Conservation (phyloP, 2,797 vertebrate genomes). For the Bradypodion pumilum region DNA sequence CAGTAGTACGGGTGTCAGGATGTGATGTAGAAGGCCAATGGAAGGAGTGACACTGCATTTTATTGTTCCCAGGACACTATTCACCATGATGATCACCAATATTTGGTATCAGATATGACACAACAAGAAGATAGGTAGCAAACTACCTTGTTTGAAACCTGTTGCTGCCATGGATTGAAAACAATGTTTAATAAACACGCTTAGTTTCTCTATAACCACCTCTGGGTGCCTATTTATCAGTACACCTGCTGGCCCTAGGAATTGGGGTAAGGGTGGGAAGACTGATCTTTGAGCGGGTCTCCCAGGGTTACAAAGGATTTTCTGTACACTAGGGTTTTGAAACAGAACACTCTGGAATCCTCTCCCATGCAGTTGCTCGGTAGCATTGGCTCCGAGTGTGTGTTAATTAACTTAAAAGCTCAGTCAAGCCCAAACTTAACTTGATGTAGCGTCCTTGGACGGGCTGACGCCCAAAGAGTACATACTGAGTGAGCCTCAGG, state of each 20-base stretch:
- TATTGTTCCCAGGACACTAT: too few relatives aligned
- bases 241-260: not conserved
- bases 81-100: too few relatives aligned
- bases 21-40: too few relatives aligned
- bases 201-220: not conserved
- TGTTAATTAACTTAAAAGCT: slow-evolving; percentile 45
- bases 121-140: too few relatives aligned
- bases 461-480: slow-evolving; percentile 62
- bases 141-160: too few relatives aligned
- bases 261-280: too few relatives aligned
- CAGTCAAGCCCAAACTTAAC: slow-evolving; percentile 56
- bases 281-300: too few relatives aligned
- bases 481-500: slow-evolving; percentile 33
- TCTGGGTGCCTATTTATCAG: not conserved
- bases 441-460: slow-evolving; percentile 39
- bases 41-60: too few relatives aligned
- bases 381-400: not conserved
- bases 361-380: not conserved
- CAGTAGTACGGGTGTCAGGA: too few relatives aligned
- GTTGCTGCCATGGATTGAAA: too few relatives aligned
- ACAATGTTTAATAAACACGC: not conserved
- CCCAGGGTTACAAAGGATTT: not conserved
- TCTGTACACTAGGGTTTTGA: not conserved
- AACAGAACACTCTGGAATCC: not conserved
- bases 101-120: too few relatives aligned